Evolutionary conservation across 2,888 invertebrate genomes (phyloP), one percentile per base, ranked within the genome.

Genomic region (Ashinkailepas kermadecensis): DNA sequence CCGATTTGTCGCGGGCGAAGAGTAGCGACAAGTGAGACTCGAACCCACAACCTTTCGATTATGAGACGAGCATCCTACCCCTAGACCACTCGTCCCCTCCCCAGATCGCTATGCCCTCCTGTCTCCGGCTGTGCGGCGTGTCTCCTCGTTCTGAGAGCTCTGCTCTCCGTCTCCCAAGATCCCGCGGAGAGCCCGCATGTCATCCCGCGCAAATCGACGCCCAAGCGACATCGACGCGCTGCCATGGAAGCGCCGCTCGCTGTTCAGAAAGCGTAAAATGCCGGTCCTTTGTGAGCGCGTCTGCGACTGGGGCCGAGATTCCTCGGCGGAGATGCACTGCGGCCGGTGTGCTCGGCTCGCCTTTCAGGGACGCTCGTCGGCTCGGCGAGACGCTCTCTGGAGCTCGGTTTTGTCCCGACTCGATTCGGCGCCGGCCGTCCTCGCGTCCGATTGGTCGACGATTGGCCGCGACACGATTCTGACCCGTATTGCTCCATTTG

Each of bases 181-280:
- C 39, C 39, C 1, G 39, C 39, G 39, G 39, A 39, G 39, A 39
- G 39, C 39, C 39, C 39, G 39, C 39, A 39, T 39, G 39, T 39
- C 39, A 39, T 39, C 1, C 39, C 39, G 39, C 39, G 39, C 39
- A 39, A 39, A 39, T 39, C 4, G 39, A 39, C 39, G 39, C 39
- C 39, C 39, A 39, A 39, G 39, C 39, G 39, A 39, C 39, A 39
- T 39, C 39, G 1, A 3, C 39, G 39, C 39, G 39, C 39, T 4
- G 39, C 39, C 39, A 4, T 4, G 39, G 39, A 39, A 39, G 59
- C 59, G 59, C 59, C 59, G 15, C 59, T 21, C 15, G 39, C 70
- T 54, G 70, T 70, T 54, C 70, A 70, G 70, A 54, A 70, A 70
- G 70, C 70, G 70, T 39, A 70, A 70, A 70, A 54, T 70, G 70